Evolutionary conservation across 2,113 vertebrate genomes (phyloP), one percentile per base, ranked within the genome.

Genomic region (human (Homo sapiens)): DNA sequence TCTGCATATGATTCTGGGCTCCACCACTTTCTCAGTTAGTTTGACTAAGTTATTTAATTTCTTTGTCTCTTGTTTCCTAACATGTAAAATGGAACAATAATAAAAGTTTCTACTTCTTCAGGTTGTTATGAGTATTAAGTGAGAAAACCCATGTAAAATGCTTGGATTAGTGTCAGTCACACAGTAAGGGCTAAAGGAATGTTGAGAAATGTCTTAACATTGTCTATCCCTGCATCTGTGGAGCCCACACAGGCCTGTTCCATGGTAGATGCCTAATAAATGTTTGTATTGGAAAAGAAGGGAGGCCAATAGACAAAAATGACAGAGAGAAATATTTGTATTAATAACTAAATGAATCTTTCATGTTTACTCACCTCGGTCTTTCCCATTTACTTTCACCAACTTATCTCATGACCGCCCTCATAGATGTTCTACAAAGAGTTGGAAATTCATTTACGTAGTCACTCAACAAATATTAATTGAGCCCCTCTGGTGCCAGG

Each of bases 31-130:
- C n/a, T 76, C 59, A 90, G 18, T n/a, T 68, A 76, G 40, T 96
- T 89, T 17, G 70, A 85, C 32, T 25, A 94, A 91, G 81, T 84
- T 40, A 55, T 17, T 73, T 90, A 94, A 81, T 66, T 81, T 92
- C 61, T 90, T 66, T 23, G 17, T 43, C 84, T 80, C 80, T 55
- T 82, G 27, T 80, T 89, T 81, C 35, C 8, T 90, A 38, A 43
- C 61, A 72, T 89, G 8, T 93, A 66, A 76, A 94, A 89, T 52
- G 11, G 50, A 45, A 75, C 50, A 75, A 83, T 13, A 75, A 48
- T 40, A 82, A 27, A 1, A 82, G 22, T 48, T 90, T 75, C 50
- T 50, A 55, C 55, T 75, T 89, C 40, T 40, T 50, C 80, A 14
- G 6, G 30, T 30, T 93, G 52, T 35, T 61, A 35, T 22, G 3